A percentile compares a stretch with the other conserved stretches of the same genome.
Evolutionary conservation across 2,888 invertebrate species (phyloP).

Genomic region (Camptogramma bilineatum): DNA sequence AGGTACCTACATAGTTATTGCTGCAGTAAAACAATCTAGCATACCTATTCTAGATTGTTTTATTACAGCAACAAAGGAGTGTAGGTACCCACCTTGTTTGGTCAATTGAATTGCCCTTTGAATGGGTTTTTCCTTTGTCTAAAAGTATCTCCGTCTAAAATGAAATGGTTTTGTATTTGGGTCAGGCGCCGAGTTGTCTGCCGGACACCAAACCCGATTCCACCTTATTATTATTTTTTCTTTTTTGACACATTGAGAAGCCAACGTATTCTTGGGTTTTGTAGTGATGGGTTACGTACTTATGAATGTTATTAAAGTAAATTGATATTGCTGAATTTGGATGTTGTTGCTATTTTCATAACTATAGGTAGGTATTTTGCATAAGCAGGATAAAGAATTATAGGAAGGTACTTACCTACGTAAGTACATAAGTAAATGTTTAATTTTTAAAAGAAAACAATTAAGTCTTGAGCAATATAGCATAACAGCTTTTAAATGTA

Average conservation of each 20-base stretch:
- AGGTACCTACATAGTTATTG: too few species aligned
- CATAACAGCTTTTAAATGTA: conserved; percentile 6
- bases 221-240: conserved; percentile 32
- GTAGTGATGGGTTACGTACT: conserved; percentile 29
- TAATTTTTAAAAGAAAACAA: not conserved
- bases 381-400: too few species aligned
- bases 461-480: not conserved
- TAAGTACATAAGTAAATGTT: not conserved
- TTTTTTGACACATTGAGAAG: conserved; percentile 28
- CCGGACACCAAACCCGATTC: conserved; percentile 46
- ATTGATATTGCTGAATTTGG: not conserved
- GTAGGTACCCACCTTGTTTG: conserved; percentile 7
- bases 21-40: too few species aligned
- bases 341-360: not conserved
- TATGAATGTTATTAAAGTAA: not conserved
- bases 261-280: conserved; percentile 16
- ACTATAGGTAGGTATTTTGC: not conserved
- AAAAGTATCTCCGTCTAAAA: conserved; percentile 34
- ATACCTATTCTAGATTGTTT: conserved; percentile 11
- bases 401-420: too few species aligned
- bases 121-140: conserved; percentile 25
- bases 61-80: conserved; percentile 11
- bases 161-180: conserved; percentile 43
- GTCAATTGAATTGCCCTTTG: conserved; percentile 9
- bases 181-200: conserved; percentile 68